Base-by-base conservation (phyloP, 2,797 vertebrate species). In the Furcifer pardalis region DNA sequence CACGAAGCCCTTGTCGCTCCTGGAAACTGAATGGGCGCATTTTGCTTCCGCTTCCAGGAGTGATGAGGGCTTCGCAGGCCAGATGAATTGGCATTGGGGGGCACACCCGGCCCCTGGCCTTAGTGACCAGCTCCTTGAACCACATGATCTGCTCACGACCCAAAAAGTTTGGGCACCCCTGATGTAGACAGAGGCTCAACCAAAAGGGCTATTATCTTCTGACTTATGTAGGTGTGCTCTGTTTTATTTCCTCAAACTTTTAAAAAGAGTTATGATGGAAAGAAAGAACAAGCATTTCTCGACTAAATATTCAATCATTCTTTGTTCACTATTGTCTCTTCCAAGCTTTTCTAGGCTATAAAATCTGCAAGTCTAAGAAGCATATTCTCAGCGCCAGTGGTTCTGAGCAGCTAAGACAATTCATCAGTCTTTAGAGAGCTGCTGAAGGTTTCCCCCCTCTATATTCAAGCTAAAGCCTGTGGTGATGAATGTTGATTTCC, bases 361-460 rank as follows among this genome's bases (percentile, higher is more conserved):
- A 93, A 92, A 91, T 93, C 84, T 90, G 87, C 89, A 88, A 35
- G 89, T 90, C 88, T 79, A 91, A 93, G 92, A 89, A 79, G 56
- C 65, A 80, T 23, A 46, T 87, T 89, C 86, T 89, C 81, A 89
- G 90, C 84, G 90, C 1, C 0, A 73, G 76, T 80, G 86, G 59
- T 74, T 71, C 63, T 68, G 60, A 49, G 76, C 81, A 90, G 79
- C 80, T 66, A 65, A 86, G 82, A 89, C 86, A 93, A 21, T 56
- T 81, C 89, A 94, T 92, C 90, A 90, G 79, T 93, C 88, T 93
- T 90, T 89, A 83, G 77, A 84, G 13, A 91, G 56, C 69, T 81
- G 44, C 65, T 91, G 92, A 87, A 66, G 46, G 32, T 69, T 78
- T 90, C 84, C 88, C 81, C 79, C 88, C 90, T 88, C 84, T 87